Evolutionary conservation across 2,113 vertebrate genomes (phyloP), one percentile per base, ranked within the genome.

Genomic region (Burhinus bistriatus): DNA sequence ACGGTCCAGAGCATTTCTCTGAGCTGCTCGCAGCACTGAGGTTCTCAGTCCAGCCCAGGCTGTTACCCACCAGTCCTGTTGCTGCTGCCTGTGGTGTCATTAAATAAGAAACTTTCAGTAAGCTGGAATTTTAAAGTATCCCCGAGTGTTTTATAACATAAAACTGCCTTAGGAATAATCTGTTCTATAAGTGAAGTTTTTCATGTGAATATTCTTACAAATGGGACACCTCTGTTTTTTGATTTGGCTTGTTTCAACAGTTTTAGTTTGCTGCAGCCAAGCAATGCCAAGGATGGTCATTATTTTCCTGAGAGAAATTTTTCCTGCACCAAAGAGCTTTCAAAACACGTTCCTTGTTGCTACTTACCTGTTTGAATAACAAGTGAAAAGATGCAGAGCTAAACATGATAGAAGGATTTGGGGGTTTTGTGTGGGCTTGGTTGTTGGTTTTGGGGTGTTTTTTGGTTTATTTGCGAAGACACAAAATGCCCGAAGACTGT

Each of bases 1-100:
- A 16, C 0, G 0, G 36, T 85, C 49, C 30, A 5, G 47, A 13
- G 26, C 3, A 0, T 58, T 79, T 15, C 34, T 80, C 34, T 5
- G n/a, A 88, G 52, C 78, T 29, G 18, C 70, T 45, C 0, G 0
- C 26, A 47, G 70, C 17, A 8, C 47, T 64, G 55, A 71, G 26
- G n/a, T 68, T 83, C 38, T 44, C 32, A 25, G 34, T 87, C 45
- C 22, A 68, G 70, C 52, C 40, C 7, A 7, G 57, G 29, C 34
- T 72, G 71, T 32, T 83, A 40, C 49, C 23, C 19, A 7, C 23
- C 57, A 34, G 3, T 87, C 19, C 40, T 61, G 15, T 55, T 22
- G 89, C 54, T 16, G 13, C 36, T 9, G 5, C 54, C 36, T 92
- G 29, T 85, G 65, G 15, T 58, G 30, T 58, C 5, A 2, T 49